Evolutionary conservation across 2,888 invertebrate species (phyloP).

Genomic region (Leptinotarsa juncta): DNA sequence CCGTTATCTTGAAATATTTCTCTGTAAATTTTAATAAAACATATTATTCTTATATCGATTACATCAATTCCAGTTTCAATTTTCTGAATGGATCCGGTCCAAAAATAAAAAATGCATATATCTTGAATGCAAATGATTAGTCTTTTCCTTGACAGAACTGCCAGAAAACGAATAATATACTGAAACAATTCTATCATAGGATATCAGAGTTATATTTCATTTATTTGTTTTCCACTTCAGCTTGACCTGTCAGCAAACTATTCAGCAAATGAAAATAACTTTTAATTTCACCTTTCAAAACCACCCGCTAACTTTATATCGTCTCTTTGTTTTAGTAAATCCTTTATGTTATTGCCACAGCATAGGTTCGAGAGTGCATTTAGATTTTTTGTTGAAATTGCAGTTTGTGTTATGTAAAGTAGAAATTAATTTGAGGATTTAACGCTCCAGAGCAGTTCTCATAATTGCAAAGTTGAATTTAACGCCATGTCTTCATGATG

Average conservation of each 20-base stretch:
- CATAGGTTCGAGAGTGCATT: not conserved
- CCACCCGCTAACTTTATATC: not conserved
- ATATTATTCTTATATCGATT: too few species aligned
- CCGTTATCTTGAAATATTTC: too few species aligned
- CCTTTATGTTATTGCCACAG: not conserved
- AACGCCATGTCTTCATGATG: not conserved
- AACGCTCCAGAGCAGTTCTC: constrained; percentile 11
- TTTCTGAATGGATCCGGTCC: too few species aligned
- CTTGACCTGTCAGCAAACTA: not conserved
- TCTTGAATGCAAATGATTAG: too few species aligned
- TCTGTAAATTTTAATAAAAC: too few species aligned
- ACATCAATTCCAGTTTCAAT: too few species aligned
- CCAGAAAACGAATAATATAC: too few species aligned
- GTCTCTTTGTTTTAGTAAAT: constrained; percentile 4
- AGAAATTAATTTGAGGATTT: constrained; percentile 3
- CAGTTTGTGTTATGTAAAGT: constrained; percentile 7
- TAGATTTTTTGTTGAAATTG: not conserved
- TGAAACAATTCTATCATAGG: too few species aligned
- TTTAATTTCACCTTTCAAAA: not conserved
- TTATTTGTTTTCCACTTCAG: too few species aligned
- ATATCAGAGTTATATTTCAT: too few species aligned
- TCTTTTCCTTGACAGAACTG: too few species aligned
- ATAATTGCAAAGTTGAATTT: constrained; percentile 7
- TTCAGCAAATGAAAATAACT: not conserved
- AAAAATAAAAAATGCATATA: too few species aligned